Percentiles rank a stretch among this genome's conserved stretches.
These are phyloP conservation scores for Acrossocheilus wenchowensis DNA, from an alignment of 2,797 vertebrate genomes.

Conservation along the genomic window DNA sequence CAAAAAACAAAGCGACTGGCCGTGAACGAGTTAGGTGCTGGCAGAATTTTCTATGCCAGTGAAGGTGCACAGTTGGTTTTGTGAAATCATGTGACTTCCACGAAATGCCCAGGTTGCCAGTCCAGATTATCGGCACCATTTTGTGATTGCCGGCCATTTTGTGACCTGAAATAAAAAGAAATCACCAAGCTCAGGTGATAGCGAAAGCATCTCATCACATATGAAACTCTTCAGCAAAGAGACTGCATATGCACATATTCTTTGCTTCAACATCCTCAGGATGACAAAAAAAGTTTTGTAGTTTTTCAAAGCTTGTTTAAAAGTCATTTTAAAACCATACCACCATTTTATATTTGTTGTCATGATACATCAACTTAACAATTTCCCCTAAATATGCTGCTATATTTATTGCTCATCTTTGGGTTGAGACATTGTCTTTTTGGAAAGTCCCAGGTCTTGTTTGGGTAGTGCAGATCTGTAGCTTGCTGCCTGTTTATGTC, in stretches of 20 bases:
- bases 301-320: not conserved
- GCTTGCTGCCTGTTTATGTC: too few relatives aligned
- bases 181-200: not conserved
- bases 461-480: not conserved
- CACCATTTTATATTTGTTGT: not conserved
- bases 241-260: not conserved
- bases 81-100: not conserved
- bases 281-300: not conserved
- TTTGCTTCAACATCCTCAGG: not conserved
- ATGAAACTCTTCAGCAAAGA: not conserved
- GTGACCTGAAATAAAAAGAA: not conserved
- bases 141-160: slow-evolving; percentile 28
- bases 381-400: not conserved
- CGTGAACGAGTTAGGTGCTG: not conserved
- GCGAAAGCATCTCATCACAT: not conserved
- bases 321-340: not conserved
- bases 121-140: not conserved
- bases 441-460: slow-evolving; percentile 18
- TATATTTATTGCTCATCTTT: not conserved
- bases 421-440: not conserved
- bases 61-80: not conserved
- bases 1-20: not conserved
- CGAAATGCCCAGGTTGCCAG: not conserved
- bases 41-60: not conserved
- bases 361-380: not conserved